A percentile compares a stretch with the other conserved stretches of the same genome.
phyloP scores from a whole-genome alignment of 2,888 invertebrate species.

The Xanthia icteritia region DNA sequence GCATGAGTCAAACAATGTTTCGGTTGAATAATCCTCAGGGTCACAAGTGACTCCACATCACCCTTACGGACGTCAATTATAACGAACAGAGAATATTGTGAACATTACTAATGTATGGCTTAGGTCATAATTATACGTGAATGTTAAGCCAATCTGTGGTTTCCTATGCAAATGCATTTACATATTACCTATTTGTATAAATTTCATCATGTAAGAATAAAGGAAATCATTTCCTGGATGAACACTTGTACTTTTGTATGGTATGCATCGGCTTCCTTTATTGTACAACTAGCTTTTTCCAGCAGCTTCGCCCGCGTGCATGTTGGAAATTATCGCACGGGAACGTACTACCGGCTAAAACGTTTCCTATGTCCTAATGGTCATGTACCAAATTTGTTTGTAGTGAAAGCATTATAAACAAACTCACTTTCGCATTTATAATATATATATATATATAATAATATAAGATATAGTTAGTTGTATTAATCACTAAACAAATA shows the following conservation, averaged over 20 bases:
- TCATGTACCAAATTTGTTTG: no score
- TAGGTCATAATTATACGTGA: slow-evolving; percentile 55
- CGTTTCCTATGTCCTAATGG: no score
- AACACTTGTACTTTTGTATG: slow-evolving; percentile 20
- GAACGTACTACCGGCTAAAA: no score
- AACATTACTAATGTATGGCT: slow-evolving; percentile 58
- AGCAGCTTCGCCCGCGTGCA: no score
- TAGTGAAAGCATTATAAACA: no score
- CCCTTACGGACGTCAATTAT: slow-evolving; percentile 61
- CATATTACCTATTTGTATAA: slow-evolving; percentile 31
- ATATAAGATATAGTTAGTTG: neutral
- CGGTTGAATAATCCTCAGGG: slow-evolving; percentile 68
- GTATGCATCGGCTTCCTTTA: slow-evolving; percentile 14
- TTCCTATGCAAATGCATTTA: slow-evolving; percentile 44
- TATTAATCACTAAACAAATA: slow-evolving; percentile 45
- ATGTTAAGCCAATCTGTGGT: slow-evolving; percentile 46
- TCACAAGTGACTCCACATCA: slow-evolving; percentile 55
- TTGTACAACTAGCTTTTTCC: slow-evolving; percentile 12
- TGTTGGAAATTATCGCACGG: no score
- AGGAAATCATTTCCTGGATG: slow-evolving; percentile 43
- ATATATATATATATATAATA: no score
- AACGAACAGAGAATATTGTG: slow-evolving; percentile 41
- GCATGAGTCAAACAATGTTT: slow-evolving; percentile 66
- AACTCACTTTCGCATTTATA: no score
- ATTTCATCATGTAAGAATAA: slow-evolving; percentile 32